Base-by-base conservation (phyloP, 2,797 vertebrate species). In the Passerculus sandwichensis region DNA sequence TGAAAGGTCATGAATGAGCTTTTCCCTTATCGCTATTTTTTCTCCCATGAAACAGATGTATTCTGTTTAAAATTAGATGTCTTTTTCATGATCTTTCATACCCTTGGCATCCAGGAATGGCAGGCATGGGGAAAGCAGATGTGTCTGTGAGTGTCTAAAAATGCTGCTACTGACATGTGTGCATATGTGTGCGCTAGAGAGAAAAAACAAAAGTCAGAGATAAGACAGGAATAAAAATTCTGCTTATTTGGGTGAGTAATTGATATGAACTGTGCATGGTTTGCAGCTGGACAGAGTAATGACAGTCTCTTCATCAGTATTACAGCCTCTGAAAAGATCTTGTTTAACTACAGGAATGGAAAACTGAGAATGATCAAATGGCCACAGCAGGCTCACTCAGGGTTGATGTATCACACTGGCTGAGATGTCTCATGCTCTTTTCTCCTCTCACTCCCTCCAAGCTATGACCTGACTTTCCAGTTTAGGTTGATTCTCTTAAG, bases 251-350 rank as follows among this genome's bases (percentile, higher is more conserved):
- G 25, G 27, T 51, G 15, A 32, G 11, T 16, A 44, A 54, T 4
- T 1, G 2, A 34, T 13, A 30, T 4, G 2, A 38, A 30, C 0
- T 1, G 4, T 21, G 6, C 26, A 19, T 15, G 5, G 6, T 34
- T 88, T 82, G 6, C 40, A 59, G 13, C 4, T 36, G 34, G 32
- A 29, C 22, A 53, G 60, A 56, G 13, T 57, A 22, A 65, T 23
- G 13, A 14, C 15, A 73, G 6, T 70, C 12, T 17, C 11, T 30
- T 59, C 6, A 26, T 25, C 21, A 4, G 5, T n/a, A n/a, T 48
- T 38, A 44, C 17, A 78, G 13, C 10, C 38, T n/a, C 34, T 36
- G 29, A n/a, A 70, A 71, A 40, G 5, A 45, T 26, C 13, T 6
- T 66, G 2, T 47, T 72, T 36, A 61, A 13, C 20, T 51, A 29